These are phyloP conservation scores for Saccostrea glomerata DNA, from an alignment of 1,140 invertebrate genomes.

Conservation along the genomic window DNA sequence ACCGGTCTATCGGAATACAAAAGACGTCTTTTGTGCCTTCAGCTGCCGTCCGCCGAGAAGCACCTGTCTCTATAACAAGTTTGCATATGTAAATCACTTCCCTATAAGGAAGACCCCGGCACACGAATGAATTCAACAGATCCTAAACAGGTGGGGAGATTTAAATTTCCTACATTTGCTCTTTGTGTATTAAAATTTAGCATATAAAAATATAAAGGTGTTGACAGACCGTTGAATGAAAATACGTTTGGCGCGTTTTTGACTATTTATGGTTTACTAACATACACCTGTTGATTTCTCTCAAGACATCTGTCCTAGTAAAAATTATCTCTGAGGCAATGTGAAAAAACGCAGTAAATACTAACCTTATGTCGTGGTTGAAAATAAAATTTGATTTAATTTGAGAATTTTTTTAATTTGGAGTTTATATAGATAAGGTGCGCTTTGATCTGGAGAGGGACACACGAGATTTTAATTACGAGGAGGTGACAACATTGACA, in stretches of 20 bases:
- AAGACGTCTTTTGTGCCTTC: constrained; percentile 47
- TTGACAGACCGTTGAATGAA: not conserved
- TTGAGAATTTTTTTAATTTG: not conserved
- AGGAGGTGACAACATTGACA: constrained; percentile 8
- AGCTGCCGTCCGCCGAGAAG: constrained; percentile 54
- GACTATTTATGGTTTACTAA: constrained; percentile 2
- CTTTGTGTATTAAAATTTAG: constrained; percentile 26
- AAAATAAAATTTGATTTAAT: not conserved
- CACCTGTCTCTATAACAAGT: constrained; percentile 54
- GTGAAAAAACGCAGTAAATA: constrained; percentile 2
- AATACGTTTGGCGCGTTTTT: not conserved
- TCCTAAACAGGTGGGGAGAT: constrained; percentile 33
- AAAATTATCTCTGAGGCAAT: constrained; percentile 9
- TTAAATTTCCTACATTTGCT: constrained; percentile 6
- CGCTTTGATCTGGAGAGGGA: not conserved
- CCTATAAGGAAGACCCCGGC: constrained; percentile 52
- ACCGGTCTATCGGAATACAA: constrained; percentile 31
- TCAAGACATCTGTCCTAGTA: constrained; percentile 18
- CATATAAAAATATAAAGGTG: constrained; percentile 36
- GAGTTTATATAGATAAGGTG: not conserved
- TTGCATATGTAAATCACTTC: constrained; percentile 60
- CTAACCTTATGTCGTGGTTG: constrained; percentile 8
- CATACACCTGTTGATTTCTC: constrained; percentile 37
- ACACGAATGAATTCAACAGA: constrained; percentile 55
- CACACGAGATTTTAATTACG: not conserved